Conservation (phyloP, 2,797 vertebrate species). For the Cossypha polioptera region DNA sequence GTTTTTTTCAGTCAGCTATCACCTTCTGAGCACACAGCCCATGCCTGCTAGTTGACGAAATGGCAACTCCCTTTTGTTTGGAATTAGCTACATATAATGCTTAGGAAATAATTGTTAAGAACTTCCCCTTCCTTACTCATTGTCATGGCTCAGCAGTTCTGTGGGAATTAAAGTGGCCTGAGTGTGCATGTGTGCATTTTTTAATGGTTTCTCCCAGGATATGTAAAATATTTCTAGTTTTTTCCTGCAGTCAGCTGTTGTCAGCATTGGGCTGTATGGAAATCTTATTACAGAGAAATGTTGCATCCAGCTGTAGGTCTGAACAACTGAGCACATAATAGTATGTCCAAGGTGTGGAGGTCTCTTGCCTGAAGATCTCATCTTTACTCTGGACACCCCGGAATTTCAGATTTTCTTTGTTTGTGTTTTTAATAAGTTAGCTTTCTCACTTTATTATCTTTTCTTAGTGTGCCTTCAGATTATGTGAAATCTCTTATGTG, state of each 20-base stretch:
- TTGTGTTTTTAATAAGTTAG: not conserved
- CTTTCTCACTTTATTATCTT: not conserved
- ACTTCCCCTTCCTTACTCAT: not conserved
- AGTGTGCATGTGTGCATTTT: not conserved
- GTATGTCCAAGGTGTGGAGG: not conserved
- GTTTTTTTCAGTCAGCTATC: not conserved
- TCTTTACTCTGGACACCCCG: not conserved
- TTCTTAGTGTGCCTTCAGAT: not conserved
- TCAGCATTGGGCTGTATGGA: not conserved
- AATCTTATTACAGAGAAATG: not conserved
- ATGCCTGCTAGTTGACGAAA: not conserved
- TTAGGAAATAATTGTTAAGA: not conserved
- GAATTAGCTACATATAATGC: not conserved
- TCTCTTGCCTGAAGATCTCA: not conserved
- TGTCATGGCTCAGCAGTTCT: not conserved
- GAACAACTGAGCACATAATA: not conserved
- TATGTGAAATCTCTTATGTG: not conserved
- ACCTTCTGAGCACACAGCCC: not conserved
- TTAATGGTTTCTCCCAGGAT: not conserved
- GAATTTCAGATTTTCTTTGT: not conserved
- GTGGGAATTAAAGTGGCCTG: fast-evolving
- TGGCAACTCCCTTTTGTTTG: not conserved
- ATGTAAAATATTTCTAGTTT: not conserved
- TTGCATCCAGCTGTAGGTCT: not conserved
- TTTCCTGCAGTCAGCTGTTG: not conserved